Base-by-base conservation (phyloP, 1,140 invertebrate genomes). In the Drosophila ironensis region DNA sequence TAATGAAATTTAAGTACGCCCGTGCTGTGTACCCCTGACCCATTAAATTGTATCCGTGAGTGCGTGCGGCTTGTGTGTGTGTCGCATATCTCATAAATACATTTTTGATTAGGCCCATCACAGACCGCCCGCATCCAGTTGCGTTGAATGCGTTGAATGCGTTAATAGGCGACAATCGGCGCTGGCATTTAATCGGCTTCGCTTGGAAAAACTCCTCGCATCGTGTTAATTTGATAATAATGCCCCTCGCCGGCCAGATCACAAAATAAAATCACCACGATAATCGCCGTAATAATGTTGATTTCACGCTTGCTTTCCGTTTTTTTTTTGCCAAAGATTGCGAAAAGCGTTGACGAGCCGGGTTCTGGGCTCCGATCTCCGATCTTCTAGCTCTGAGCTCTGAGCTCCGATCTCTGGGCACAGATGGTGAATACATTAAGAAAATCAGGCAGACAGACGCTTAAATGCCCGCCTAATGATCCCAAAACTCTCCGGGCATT, bases 141-240 rank as follows among this genome's bases (percentile, higher is more conserved):
- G n/a, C n/a, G n/a, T n/a, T n/a, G n/a, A n/a, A n/a, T n/a, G 33
- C 53, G 64, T 64, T 77, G 78, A 78, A 73, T 84, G 67, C 69
- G 54, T 84, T 84, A 84, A 84, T 84, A 78, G 80, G 74, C 78
- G 66, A 74, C 73, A 84, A 82, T 73, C 59, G 69, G 64, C 30
- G 68, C 40, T 51, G 48, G 42, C 80, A 84, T 78, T 82, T 82
- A 82, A 82, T 82, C 80, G 73, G 64, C 30, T 57, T 22, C 40
- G 33, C 33, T 37, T 37, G 33, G 14, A 37, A 37, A 37, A 37
- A 37, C 33, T 16, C 4, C 30, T 14, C 33, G 24, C 59, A n/a
- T 42, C 35, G 66, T 82, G 76, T 82, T 81, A 82, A 82, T 81
- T 80, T 48, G 71, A 76, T 71, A 72, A 81, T 81, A 78, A 66